Percentiles rank a stretch among this genome's conserved stretches.
phyloP scores from a whole-genome alignment of 2,797 vertebrate species.

The Tamandua tetradactyla region DNA sequence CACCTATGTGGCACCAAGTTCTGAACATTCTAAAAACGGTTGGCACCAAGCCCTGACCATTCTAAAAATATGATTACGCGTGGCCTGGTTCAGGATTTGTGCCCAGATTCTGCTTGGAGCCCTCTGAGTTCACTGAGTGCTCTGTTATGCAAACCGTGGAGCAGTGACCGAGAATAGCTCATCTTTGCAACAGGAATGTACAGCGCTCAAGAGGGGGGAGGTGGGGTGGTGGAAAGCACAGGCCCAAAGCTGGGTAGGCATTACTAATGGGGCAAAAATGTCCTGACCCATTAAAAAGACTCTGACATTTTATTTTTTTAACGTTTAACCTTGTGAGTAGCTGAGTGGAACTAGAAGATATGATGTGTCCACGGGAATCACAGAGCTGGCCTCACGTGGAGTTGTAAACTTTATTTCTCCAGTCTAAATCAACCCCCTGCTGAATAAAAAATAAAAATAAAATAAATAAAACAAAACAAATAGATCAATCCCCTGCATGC shows the following conservation, averaged over 20 bases:
- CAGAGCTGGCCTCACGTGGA: not conserved
- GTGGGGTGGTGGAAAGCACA: accelerated
- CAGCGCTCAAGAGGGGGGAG: not conserved
- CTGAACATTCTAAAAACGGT: not conserved
- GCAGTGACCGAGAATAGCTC: not conserved
- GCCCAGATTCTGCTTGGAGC: not conserved
- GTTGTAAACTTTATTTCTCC: not conserved
- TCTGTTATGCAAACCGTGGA: not conserved
- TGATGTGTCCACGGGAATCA: not conserved
- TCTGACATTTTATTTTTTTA: not conserved
- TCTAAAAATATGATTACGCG: not conserved
- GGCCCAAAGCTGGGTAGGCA: not conserved
- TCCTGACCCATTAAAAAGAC: not conserved
- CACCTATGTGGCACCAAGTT: not conserved
- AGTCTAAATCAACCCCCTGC: not conserved
- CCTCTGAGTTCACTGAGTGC: not conserved
- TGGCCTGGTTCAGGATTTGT: not conserved
- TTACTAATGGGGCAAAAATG: not conserved
- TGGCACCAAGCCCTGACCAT: not conserved
- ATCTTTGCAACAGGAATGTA: not conserved
- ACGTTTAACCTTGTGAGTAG: not conserved
- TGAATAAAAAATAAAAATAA: no score
- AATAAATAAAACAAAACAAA: no score
- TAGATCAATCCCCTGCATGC: not conserved
- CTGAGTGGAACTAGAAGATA: not conserved